Evolutionary conservation across 2,797 vertebrate genomes (phyloP), one percentile per base, ranked within the genome.

Genomic region (Salmo trutta): DNA sequence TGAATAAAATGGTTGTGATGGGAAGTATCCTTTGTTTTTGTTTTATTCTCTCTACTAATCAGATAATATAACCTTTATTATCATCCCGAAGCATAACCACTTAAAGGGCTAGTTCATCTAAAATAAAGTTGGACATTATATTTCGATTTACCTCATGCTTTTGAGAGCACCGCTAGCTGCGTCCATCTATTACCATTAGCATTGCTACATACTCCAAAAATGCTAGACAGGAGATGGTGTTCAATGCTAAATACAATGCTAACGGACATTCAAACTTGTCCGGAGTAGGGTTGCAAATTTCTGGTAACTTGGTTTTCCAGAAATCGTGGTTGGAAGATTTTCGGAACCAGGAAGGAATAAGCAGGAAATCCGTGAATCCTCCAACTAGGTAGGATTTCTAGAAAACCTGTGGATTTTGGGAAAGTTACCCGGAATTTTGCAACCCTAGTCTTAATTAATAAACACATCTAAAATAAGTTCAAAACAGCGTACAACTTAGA

Each of bases 1-100:
- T 90, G 65, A 88, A 93, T 86, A 90, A 88, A 89, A 84, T 78
- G 71, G 66, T 76, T 77, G 72, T 79, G 75, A 82, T 7, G 62
- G 17, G 54, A 53, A 51, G 15, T 19, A 2, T 29, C 14, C 1
- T 21, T 56, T 33, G 16, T 75, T 31, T 33, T 21, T 47, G 64
- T 19, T 71, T 69, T 75, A 53, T 54, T 62, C 59, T 41, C 36
- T 36, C 36, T 36, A 36, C 5, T 47, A 12, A 47, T 47, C 10
- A 12, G 10, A 47, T 47, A 14, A 47, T 14, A 12, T 2, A 12
- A 47, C 10, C 0, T 47, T 12, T 47, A 47, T 47, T 47, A 12
- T 47, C 36, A 41, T 41, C 36, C 36, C 8, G 2, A 8, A 41
- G 36, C 36, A 41, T 47, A 36, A 21, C 41, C 33, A 7, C 5